phyloP scores from a whole-genome alignment of 2,888 invertebrate species.

The Zonitis immaculata region DNA sequence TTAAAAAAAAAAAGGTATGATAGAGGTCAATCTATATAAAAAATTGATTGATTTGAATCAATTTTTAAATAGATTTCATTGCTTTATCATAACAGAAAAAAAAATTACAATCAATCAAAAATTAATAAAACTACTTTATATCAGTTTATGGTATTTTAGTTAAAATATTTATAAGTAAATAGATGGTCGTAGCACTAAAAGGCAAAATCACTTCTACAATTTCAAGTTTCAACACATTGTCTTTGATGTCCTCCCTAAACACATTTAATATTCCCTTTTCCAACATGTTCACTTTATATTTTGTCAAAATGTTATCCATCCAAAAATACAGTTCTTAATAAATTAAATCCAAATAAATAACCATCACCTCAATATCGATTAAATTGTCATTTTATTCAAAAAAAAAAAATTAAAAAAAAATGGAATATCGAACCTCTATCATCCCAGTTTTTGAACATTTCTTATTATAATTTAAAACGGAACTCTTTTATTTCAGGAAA shows the following conservation, averaged over 20 bases:
- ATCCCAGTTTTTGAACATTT: too few relatives aligned
- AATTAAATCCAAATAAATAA: not conserved
- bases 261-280: constrained; percentile 41
- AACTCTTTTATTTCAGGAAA: constrained; percentile 17
- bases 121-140: not conserved
- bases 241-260: constrained; percentile 43
- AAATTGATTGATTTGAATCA: not conserved
- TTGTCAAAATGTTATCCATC: constrained; percentile 25
- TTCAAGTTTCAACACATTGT: constrained; percentile 42
- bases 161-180: constrained; percentile 28
- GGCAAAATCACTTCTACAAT: constrained; percentile 37
- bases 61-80: not conserved
- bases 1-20: not conserved
- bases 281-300: constrained; percentile 35
- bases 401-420: too few relatives aligned
- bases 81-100: not conserved
- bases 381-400: too few relatives aligned
- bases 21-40: not conserved
- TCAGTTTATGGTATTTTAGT: constrained; percentile 10
- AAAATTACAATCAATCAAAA: not conserved
- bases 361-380: too few relatives aligned
- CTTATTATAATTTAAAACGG: too few relatives aligned
- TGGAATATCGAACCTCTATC: too few relatives aligned
- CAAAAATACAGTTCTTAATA: constrained; percentile 1
- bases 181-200: constrained; percentile 28